Base-by-base conservation (phyloP, 2,888 invertebrate genomes). In the Tetranychus truncatus region DNA sequence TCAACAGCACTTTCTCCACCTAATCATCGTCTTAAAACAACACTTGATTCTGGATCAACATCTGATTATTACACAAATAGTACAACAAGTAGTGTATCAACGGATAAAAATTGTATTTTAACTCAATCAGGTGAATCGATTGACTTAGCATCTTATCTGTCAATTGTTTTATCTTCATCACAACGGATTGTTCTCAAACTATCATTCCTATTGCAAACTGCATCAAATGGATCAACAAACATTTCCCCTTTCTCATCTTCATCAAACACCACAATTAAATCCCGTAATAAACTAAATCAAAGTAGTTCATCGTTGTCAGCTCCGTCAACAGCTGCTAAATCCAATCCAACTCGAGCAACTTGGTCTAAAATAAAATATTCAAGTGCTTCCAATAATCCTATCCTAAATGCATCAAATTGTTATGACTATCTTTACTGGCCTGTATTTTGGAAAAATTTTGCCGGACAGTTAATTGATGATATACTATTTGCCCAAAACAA, bases 51-150 rank as follows among this genome's bases (percentile, higher is more conserved):
- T 9, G 72, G 34, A 18, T n/a, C 20, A 18, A 72, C 72, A 9
- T 72, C 72, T 24, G 72, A 72, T 72, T 72, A 72, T n/a, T 72
- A 20, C 20, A 72, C 72, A 45, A 34, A n/a, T 11, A 72, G 72
- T 72, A 44, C 44, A 72, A 15, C 72, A 72, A 72, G 72, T 44
- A 45, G 34, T 44, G 45, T 18, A 15, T 72, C 72, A 44, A 45
- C 18, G 11, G 18, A 45, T 15, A 44, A 34, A 72, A 45, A 20
- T 15, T 45, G 11, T 8, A 24, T 15, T 45, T 5, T 15, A 4
- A 24, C 5, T 20, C 9, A n/a, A 9, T n/a, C 34, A 45, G 20
- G 20, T n/a, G 20, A 72, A 69, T 18, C n/a, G 18, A 72, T 72
- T 18, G 72, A 72, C 34, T 20, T 72, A 45, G 9, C 44, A 15